A percentile compares a stretch with the other conserved stretches of the same genome.
Evolutionary conservation across 2,797 vertebrate species (phyloP).

Genomic region (Anguilla anguilla): DNA sequence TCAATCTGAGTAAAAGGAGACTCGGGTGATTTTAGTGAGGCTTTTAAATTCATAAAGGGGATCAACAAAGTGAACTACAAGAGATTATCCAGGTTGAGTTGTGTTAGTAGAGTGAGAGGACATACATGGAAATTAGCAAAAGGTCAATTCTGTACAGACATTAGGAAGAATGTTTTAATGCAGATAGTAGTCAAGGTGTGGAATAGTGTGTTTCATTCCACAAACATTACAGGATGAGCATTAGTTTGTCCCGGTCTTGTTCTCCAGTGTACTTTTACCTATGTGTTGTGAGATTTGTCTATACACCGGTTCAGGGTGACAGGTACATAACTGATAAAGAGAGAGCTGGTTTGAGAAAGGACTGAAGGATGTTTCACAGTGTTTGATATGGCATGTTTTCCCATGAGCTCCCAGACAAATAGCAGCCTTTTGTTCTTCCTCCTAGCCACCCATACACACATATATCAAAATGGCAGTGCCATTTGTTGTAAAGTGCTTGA

Average conservation of each 20-base stretch:
- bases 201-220: not conserved
- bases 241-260: not conserved
- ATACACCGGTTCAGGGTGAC: slow-evolving; percentile 49
- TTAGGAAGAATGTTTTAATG: too few species aligned
- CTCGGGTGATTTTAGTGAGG: too few species aligned
- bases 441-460: slow-evolving; percentile 63
- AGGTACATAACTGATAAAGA: slow-evolving; percentile 58
- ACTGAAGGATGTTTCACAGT: slow-evolving; percentile 57
- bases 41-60: too few species aligned
- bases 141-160: too few species aligned
- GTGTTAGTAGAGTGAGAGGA: too few species aligned
- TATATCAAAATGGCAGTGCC: slow-evolving; percentile 71
- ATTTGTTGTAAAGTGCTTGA: slow-evolving; percentile 72
- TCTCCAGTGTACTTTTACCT: not conserved
- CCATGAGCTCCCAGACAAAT: slow-evolving; percentile 70
- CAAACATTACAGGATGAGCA: not conserved
- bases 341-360: slow-evolving; percentile 53
- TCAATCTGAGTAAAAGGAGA: too few species aligned
- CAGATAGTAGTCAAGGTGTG: too few species aligned
- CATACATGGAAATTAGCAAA: too few species aligned
- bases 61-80: too few species aligned
- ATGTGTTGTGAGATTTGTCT: slow-evolving; percentile 61
- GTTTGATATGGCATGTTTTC: slow-evolving; percentile 63
- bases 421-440: slow-evolving; percentile 73
- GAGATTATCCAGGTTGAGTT: too few species aligned